A percentile compares a stretch with the other conserved stretches of the same genome.
phyloP scores from a whole-genome alignment of 37 sponge, comb jelly and placozoan genomes.

The Chondrilla cf. caribensis region DNA sequence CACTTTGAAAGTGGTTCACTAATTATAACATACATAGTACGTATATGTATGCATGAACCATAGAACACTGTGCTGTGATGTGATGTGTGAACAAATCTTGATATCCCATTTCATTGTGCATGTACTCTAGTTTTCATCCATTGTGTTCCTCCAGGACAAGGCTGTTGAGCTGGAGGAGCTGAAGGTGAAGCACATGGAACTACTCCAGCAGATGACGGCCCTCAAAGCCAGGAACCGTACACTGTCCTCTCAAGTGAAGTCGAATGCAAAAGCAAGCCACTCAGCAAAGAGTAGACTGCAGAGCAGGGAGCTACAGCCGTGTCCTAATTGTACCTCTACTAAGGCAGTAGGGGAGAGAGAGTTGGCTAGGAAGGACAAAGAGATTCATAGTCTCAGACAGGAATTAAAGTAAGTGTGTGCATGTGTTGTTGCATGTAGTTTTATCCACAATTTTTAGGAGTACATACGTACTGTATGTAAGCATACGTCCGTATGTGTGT shows the following conservation, averaged over 20 bases:
- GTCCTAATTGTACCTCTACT: neutral
- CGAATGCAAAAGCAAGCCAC: neutral
- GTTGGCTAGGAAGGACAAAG: conserved; percentile 12
- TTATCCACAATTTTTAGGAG: neutral
- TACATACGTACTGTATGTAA: neutral
- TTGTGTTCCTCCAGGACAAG: neutral
- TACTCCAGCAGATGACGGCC: conserved; percentile 50
- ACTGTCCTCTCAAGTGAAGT: conserved; percentile 52
- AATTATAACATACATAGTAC: too few relatives aligned
- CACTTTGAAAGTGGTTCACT: too few relatives aligned
- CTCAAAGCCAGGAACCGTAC: conserved; percentile 71
- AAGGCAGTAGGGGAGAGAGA: conserved; percentile 10
- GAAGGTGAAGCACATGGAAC: conserved; percentile 22
- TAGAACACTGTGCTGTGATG: too few relatives aligned
- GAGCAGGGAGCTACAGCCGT: neutral
- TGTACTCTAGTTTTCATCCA: too few relatives aligned
- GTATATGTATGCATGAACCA: too few relatives aligned
- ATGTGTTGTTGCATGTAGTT: neutral
- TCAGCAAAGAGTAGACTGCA: neutral
- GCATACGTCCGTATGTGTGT: neutral
- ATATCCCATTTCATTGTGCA: too few relatives aligned
- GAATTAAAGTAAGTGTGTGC: conserved; percentile 20
- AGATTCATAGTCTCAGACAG: neutral
- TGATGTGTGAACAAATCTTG: too few relatives aligned
- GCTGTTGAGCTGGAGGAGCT: conserved; percentile 44